phyloP scores from a whole-genome alignment of 1,140 invertebrate genomes.

The Formica exsecta region DNA sequence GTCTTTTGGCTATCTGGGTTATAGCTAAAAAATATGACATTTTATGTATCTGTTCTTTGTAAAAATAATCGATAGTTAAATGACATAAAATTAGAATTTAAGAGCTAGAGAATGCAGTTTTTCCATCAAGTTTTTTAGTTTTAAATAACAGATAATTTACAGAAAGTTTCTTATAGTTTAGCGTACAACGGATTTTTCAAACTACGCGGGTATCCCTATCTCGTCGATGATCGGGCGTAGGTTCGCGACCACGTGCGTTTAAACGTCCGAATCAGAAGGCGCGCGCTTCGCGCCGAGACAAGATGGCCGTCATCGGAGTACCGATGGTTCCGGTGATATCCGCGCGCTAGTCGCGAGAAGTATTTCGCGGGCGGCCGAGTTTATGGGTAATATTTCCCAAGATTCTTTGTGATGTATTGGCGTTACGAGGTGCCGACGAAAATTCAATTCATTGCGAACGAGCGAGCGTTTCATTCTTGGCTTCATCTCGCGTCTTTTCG shows the following conservation, averaged over 20 bases:
- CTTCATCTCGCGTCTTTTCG: not conserved
- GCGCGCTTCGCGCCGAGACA: not conserved
- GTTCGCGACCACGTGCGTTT: not conserved
- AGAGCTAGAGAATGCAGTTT: too few species aligned
- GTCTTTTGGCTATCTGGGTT: too few species aligned
- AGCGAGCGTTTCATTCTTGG: not conserved
- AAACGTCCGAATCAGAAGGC: conserved; percentile 36
- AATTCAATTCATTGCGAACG: conserved; percentile 61
- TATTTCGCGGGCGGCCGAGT: conserved; percentile 77
- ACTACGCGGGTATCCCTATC: too few species aligned
- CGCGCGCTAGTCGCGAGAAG: conserved; percentile 55
- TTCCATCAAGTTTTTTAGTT: too few species aligned
- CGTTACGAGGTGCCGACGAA: conserved; percentile 61
- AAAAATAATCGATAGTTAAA: too few species aligned
- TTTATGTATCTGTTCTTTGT: too few species aligned
- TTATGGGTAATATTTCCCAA: conserved; percentile 83
- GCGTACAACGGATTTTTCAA: too few species aligned
- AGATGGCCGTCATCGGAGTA: conserved; percentile 8
- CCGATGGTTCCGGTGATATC: conserved; percentile 17
- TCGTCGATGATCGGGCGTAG: too few species aligned
- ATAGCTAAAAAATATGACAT: too few species aligned
- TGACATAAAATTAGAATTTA: too few species aligned
- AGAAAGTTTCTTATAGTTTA: not conserved
- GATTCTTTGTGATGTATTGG: conserved; percentile 76
- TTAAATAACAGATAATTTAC: not conserved